phyloP scores from a whole-genome alignment of 2,113 vertebrate species.

The Atherinomorus stipes region DNA sequence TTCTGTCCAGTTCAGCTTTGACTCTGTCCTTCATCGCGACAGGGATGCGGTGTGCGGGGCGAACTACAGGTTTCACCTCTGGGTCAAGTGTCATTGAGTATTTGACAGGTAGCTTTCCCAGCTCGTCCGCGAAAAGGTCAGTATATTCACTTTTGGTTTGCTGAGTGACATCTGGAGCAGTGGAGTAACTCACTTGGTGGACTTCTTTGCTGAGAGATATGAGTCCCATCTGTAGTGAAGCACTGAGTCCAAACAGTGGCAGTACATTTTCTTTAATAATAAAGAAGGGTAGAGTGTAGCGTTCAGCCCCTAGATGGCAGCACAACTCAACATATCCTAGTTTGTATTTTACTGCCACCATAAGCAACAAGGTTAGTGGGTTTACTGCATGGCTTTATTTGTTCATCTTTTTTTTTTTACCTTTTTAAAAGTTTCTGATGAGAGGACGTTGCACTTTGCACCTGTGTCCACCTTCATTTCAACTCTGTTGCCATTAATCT shows the following conservation, averaged over 20 bases:
- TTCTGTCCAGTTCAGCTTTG: too few relatives aligned
- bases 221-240: neutral
- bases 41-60: slow-evolving; percentile 6
- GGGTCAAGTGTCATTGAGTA: slow-evolving; percentile 3
- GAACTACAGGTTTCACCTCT: neutral
- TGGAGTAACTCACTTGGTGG: neutral
- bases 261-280: too few relatives aligned
- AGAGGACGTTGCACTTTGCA: neutral
- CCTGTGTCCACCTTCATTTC: slow-evolving; percentile 3
- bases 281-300: too few relatives aligned
- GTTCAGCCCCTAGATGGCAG: neutral
- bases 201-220: too few relatives aligned
- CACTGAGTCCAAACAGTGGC: neutral
- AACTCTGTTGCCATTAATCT: too few relatives aligned
- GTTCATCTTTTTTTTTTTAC: neutral
- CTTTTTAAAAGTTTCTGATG: neutral
- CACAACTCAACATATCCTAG: neutral
- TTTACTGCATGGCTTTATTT: neutral
- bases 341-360: neutral
- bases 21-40: too few relatives aligned
- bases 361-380: neutral
- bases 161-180: too few relatives aligned
- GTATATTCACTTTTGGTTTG: too few relatives aligned
- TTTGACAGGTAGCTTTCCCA: too few relatives aligned
- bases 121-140: too few relatives aligned